phyloP scores from a whole-genome alignment of 2,888 invertebrate species.

The Sacculina carcini region DNA sequence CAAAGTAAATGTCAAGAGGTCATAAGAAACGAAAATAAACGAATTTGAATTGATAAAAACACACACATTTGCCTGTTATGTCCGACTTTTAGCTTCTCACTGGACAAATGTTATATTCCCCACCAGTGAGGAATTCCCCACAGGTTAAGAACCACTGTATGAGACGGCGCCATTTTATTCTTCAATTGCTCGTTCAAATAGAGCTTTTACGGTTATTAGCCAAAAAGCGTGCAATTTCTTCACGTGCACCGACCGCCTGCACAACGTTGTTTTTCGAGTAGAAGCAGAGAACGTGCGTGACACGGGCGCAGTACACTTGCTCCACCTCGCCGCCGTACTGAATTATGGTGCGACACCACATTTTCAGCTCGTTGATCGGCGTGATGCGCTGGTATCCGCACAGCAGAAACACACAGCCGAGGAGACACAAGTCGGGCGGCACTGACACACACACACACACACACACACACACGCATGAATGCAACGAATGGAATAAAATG shows the following conservation, averaged over 20 bases:
- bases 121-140: too few species aligned
- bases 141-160: too few species aligned
- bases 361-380: conserved; percentile 17
- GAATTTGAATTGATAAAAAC: too few species aligned
- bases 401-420: conserved; percentile 63
- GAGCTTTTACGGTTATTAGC: too few species aligned
- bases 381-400: conserved; percentile 13
- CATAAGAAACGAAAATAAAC: too few species aligned
- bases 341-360: conserved; percentile 42
- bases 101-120: too few species aligned
- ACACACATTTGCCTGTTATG: too few species aligned
- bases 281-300: conserved; percentile 75
- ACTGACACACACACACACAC: conserved; percentile 17
- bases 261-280: conserved; percentile 73
- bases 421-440: conserved; percentile 61
- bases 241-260: conserved; percentile 33
- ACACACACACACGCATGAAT: background rate
- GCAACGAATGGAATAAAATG: too few species aligned
- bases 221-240: background rate
- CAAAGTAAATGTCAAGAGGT: too few species aligned
- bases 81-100: too few species aligned
- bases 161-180: too few species aligned
- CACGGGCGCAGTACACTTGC: conserved; percentile 37
- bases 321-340: conserved; percentile 72
- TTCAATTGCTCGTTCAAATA: too few species aligned